Conservation (phyloP, 2,113 vertebrate species). For the Odobenus rosmarus region DNA sequence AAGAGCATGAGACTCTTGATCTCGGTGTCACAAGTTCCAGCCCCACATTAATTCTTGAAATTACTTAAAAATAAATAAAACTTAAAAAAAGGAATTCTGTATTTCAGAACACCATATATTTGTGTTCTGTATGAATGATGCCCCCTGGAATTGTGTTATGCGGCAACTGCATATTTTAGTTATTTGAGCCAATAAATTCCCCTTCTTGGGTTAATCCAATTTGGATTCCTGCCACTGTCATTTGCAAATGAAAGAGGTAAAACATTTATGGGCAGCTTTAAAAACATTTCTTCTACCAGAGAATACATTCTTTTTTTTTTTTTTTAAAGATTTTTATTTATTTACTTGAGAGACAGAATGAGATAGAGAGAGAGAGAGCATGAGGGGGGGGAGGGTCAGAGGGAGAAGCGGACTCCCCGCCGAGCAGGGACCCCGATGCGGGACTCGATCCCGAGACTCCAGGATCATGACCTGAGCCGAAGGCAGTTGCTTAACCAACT, state of each 20-base stretch:
- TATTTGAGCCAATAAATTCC: not conserved
- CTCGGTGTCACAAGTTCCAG: not conserved
- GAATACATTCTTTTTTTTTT: not conserved
- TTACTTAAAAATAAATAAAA: not conserved
- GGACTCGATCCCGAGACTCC: too few relatives aligned
- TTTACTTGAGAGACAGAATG: too few relatives aligned
- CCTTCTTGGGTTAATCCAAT: not conserved
- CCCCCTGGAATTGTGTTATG: not conserved
- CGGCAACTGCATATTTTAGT: not conserved
- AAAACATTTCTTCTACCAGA: not conserved
- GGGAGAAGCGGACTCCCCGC: too few relatives aligned
- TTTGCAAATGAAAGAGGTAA: constrained; percentile 15
- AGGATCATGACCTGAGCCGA: too few relatives aligned
- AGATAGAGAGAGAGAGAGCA: too few relatives aligned
- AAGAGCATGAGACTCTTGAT: not conserved
- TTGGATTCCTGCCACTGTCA: not conserved
- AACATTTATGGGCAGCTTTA: not conserved
- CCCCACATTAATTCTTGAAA: not conserved
- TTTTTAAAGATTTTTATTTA: too few relatives aligned
- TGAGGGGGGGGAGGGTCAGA: too few relatives aligned
- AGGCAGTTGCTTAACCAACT: too few relatives aligned
- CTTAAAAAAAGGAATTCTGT: not conserved
- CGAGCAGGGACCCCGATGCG: too few relatives aligned
- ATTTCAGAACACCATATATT: not conserved
- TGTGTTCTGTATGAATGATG: not conserved